Evolutionary conservation across 2,113 vertebrate species (phyloP), one percentile per base, ranked within the genome.

Genomic region (Pyrgilauda ruficollis): DNA sequence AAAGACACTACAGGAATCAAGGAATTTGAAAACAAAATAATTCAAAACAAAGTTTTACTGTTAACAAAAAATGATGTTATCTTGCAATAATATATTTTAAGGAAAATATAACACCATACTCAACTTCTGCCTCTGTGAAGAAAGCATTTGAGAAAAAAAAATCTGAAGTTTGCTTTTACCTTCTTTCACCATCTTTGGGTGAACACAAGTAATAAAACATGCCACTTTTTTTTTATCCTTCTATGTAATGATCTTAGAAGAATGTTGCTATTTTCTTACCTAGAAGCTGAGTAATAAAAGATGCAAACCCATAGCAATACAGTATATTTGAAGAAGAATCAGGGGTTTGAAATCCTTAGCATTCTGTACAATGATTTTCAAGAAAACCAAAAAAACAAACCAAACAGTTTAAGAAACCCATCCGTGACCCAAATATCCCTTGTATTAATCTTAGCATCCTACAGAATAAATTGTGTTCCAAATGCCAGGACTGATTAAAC

Each of bases 401-500:
- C 26, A 5, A 93, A 4, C 88, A 95, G 81, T 96, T 95, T 76
- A 91, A 94, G 96, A 96, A 97, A 95, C 90, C 92, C 91, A 95
- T 97, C 94, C 95, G 87, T 96, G 96, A 97, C 94, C 95, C 90
- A 95, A 92, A 97, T 97, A 97, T 95, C 90, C 72, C 90, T 44
- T 76, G 47, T 63, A 69, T 95, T 96, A 94, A 93, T 84, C 96
- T 95, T 92, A 77, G 91, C 61, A 95, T 94, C 95, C 94, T 90
- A 72, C 63, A 89, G 89, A 93, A 95, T 78, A 97, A 96, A 95
- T 44, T 76, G 49, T 75, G 80, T 69, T 97, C 74, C 75, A 84
- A 91, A 92, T 95, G 87, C 73, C 79, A 96, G 83, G 52, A 88
- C 79, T 90, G 89, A 97, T 96, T 96, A 96, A 96, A 96, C n/a